Percentiles rank a stretch among this genome's conserved stretches.
phyloP scores from a whole-genome alignment of 2,888 invertebrate species.

The Archips crataeganus region DNA sequence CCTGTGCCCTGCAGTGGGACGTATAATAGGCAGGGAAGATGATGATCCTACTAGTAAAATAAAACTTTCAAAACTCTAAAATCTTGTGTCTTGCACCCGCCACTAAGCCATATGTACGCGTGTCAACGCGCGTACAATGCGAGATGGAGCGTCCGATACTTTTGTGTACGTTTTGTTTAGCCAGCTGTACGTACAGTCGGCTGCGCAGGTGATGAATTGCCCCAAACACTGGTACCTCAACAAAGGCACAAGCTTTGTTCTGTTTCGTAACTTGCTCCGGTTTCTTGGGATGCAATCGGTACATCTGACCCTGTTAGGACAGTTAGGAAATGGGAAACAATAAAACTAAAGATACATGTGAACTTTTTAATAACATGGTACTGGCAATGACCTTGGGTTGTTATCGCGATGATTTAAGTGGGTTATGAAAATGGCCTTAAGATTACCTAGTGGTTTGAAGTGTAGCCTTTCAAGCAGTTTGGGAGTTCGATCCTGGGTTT shows the following conservation, averaged over 20 bases:
- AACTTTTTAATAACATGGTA: neutral
- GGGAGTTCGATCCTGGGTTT: too few relatives aligned
- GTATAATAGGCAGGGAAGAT: too few relatives aligned
- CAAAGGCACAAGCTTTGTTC: slow-evolving; percentile 39
- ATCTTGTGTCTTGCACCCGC: slow-evolving; percentile 13
- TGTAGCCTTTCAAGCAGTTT: too few relatives aligned
- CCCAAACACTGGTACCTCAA: neutral
- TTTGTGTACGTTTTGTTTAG: slow-evolving; percentile 61
- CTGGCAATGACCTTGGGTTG: slow-evolving; percentile 8
- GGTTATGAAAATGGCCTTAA: neutral
- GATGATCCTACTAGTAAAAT: too few relatives aligned
- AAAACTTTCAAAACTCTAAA: neutral
- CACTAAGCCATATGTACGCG: slow-evolving; percentile 44
- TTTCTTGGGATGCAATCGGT: slow-evolving; percentile 22
- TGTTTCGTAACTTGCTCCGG: slow-evolving; percentile 31
- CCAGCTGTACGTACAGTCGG: slow-evolving; percentile 49
- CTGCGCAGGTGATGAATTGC: slow-evolving; percentile 45
- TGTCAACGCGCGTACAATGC: slow-evolving; percentile 49
- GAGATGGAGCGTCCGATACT: slow-evolving; percentile 61
- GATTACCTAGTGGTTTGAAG: too few relatives aligned
- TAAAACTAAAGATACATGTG: slow-evolving; percentile 7
- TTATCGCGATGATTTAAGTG: neutral
- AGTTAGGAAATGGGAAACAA: slow-evolving; percentile 24
- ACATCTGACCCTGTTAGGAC: slow-evolving; percentile 15
- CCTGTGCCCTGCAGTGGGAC: too few relatives aligned